Base-by-base conservation (phyloP, 2,113 vertebrate species). In the Dascyllus trimaculatus region DNA sequence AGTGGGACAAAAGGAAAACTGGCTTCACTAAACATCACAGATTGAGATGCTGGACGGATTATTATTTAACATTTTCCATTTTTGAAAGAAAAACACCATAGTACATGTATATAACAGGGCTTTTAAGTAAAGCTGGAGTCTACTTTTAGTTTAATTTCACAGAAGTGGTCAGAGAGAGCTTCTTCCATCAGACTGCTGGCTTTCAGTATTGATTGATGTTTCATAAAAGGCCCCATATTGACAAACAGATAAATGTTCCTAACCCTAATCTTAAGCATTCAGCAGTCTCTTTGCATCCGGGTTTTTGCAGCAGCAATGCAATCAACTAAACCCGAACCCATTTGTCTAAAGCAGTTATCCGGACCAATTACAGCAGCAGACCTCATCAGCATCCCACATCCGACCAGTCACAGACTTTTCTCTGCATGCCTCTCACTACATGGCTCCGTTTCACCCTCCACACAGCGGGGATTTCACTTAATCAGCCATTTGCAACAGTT, bases 401-500 rank as follows among this genome's bases (percentile, higher is more conserved):
- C 78, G 52, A n/a, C 49, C 74, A 62, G 61, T 59, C 61, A n/a
- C 49, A 0, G 19, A 11, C 63, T 29, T 5, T 35, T 75, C 81
- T 69, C 78, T 45, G 65, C 59, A 4, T 29, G 79, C 26, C 57
- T 64, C 69, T 80, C 9, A 22, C 74, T 48, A 11, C 13, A 29
- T 0, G 22, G 66, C 75, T 87, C 76, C 62, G 46, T 61, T 62
- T 80, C 70, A 45, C 45, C 65, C 59, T 66, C 38, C 45, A 29
- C 80, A 29, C 71, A 70, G 80, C 61, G 38, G 75, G 84, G 73
- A 45, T 60, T 84, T 78, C 17, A 72, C 79, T 76, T 73, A 77
- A 91, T 81, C 80, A 80, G 81, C 69, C 78, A 67, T 78, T 74
- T 73, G 72, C 84, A 86, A 80, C 87, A 90, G 90, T 85, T 71